A percentile compares a stretch with the other conserved stretches of the same genome.
Evolutionary conservation across 2,888 invertebrate genomes (phyloP).

Genomic region (Mesorhabditis spiculigera): DNA sequence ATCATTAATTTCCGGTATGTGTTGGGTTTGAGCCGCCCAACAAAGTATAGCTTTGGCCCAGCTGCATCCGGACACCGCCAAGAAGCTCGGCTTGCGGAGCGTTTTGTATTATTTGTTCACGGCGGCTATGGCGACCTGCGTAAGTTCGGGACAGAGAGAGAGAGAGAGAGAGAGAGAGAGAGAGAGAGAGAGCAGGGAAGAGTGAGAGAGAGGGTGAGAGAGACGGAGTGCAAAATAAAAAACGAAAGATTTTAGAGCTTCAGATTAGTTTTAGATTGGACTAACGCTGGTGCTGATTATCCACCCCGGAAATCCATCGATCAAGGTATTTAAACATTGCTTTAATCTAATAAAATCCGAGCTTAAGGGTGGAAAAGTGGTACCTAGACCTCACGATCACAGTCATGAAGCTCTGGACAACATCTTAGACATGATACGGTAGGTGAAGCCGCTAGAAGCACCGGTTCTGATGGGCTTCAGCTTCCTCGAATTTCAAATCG

Average conservation of each 20-base stretch:
- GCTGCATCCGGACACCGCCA: neutral
- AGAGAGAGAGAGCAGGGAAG: too few species aligned
- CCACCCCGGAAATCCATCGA: neutral
- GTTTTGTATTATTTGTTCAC: neutral
- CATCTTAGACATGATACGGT: constrained; percentile 1
- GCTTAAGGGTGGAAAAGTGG: neutral
- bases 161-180: too few species aligned
- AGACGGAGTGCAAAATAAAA: neutral
- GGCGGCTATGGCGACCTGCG: neutral
- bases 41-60: neutral
- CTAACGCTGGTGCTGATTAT: neutral
- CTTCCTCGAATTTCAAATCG: too few species aligned
- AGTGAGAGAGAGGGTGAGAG: neutral
- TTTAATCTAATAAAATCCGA: neutral
- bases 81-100: neutral
- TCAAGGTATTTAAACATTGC: neutral
- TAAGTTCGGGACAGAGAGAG: neutral
- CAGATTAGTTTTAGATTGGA: neutral
- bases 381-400: neutral
- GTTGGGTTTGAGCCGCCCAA: too few species aligned
- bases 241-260: too few species aligned
- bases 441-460: neutral
- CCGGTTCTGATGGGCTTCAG: too few species aligned
- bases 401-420: neutral
- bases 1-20: neutral